Evolutionary conservation across 1,140 invertebrate species (phyloP).

Genomic region (Leptinotarsa lineolata): DNA sequence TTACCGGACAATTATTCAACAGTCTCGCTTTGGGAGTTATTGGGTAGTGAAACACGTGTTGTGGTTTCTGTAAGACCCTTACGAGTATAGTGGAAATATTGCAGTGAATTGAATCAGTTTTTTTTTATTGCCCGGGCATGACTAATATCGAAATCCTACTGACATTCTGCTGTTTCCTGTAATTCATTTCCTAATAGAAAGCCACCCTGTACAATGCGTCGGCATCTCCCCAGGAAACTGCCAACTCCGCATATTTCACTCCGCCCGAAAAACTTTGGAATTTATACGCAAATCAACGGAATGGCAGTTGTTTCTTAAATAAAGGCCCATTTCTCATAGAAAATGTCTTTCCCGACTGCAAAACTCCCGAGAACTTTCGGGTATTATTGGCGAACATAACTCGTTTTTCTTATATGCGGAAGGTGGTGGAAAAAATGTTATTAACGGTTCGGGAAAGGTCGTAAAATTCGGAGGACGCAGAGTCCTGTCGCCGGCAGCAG

Average conservation of each 20-base stretch:
- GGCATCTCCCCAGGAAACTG: too few relatives aligned
- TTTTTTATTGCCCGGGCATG: too few relatives aligned
- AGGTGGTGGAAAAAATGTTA: neutral
- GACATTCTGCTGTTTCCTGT: too few relatives aligned
- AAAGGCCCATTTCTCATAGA: constrained; percentile 16
- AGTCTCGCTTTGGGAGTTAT: too few relatives aligned
- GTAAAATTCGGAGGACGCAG: neutral
- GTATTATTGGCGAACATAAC: constrained; percentile 9
- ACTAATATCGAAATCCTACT: too few relatives aligned
- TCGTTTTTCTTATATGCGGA: constrained; percentile 6
- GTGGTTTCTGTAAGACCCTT: too few relatives aligned
- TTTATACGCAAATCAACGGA: constrained; percentile 18
- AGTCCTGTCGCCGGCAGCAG: constrained; percentile 8
- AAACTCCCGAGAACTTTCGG: constrained; percentile 7
- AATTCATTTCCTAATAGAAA: too few relatives aligned
- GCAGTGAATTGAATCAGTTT: too few relatives aligned
- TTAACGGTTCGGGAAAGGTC: neutral
- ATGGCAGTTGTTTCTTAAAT: constrained; percentile 20
- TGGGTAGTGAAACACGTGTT: too few relatives aligned
- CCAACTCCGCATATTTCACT: neutral
- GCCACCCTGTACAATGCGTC: too few relatives aligned
- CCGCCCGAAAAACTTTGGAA: constrained; percentile 1
- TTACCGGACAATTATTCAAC: too few relatives aligned
- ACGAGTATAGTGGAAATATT: too few relatives aligned
- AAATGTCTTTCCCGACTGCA: constrained; percentile 17